Conservation (phyloP, 1,140 invertebrate species). For the Amyelois transitella region DNA sequence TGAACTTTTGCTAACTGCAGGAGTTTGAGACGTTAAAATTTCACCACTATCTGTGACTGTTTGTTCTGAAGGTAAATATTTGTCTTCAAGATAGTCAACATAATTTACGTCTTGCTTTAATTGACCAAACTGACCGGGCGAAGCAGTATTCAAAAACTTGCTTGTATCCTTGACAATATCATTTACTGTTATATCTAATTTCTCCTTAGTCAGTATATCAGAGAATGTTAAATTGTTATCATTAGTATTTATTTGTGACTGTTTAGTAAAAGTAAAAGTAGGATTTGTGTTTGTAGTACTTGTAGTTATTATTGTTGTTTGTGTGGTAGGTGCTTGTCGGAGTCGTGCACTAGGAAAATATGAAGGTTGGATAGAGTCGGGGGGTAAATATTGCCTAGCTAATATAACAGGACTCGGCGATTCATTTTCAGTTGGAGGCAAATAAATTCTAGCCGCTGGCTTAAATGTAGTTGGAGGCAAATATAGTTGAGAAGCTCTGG, state of each 20-base stretch:
- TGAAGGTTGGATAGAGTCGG: conserved; percentile 18
- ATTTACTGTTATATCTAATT: conserved; percentile 50
- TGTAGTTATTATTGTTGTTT: conserved; percentile 13
- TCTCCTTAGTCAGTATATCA: conserved; percentile 56
- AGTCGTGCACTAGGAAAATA: conserved; percentile 31
- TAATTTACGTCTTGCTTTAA: conserved; percentile 28
- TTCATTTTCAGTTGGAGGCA: conserved; percentile 30
- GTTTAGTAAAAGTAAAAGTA: conserved; percentile 26
- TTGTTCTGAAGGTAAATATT: conserved; percentile 25
- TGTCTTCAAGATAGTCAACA: conserved; percentile 28
- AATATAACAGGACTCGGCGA: conserved; percentile 13
- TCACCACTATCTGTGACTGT: conserved; percentile 36
- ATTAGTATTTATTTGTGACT: conserved; percentile 31
- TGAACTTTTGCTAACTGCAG: conserved; percentile 30
- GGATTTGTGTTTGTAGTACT: conserved; percentile 16
- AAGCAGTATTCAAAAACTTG: conserved; percentile 31
- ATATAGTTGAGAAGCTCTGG: conserved; percentile 24
- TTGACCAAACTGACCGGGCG: conserved; percentile 28
- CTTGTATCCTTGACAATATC: conserved; percentile 56
- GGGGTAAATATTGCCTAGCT: conserved; percentile 41
- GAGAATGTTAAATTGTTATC: conserved; percentile 50
- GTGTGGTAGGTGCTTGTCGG: conserved; percentile 21
- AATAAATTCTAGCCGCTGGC: conserved; percentile 32
- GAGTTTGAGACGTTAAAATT: conserved; percentile 30
- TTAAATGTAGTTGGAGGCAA: conserved; percentile 39